These are phyloP conservation scores for Sylvilagus bachmani DNA, from an alignment of 2,113 vertebrate genomes.

Conservation along the genomic window DNA sequence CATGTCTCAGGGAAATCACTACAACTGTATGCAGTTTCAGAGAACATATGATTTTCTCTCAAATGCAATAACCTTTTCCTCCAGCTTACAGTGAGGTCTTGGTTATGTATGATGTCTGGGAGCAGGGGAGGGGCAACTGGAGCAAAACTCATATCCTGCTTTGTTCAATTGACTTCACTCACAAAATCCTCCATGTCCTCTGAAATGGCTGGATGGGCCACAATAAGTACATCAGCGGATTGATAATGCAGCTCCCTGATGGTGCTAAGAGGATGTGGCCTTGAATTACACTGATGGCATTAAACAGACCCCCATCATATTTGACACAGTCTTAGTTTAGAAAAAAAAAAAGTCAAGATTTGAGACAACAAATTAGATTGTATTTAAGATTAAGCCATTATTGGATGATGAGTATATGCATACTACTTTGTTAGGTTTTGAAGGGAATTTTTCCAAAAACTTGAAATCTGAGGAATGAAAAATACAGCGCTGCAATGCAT, in stretches of 20 bases:
- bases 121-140: constrained; percentile 31
- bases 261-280: constrained; percentile 33
- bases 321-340: constrained; percentile 46
- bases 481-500: neutral
- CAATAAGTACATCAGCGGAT: neutral
- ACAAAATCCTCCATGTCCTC: constrained; percentile 1
- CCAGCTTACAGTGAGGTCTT: constrained; percentile 54
- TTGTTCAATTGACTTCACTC: constrained; percentile 39
- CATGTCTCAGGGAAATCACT: constrained; percentile 80
- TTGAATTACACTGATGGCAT: neutral
- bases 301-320: constrained; percentile 36
- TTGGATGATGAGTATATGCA: constrained; percentile 1
- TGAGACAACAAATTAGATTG: constrained; percentile 26
- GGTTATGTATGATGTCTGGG: constrained; percentile 46
- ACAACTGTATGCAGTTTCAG: constrained; percentile 64
- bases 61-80: constrained; percentile 75
- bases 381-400: constrained; percentile 37
- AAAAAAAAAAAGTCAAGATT: constrained; percentile 32
- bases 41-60: constrained; percentile 78
- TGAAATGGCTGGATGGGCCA: constrained; percentile 51
- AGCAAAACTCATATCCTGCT: constrained; percentile 51
- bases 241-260: constrained; percentile 24
- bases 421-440: neutral
- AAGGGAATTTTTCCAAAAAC: constrained; percentile 11
- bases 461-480: constrained; percentile 41